Percentiles rank a stretch among this genome's conserved stretches.
Evolutionary conservation across 1,140 invertebrate species (phyloP).

Genomic region (Pantala flavescens): DNA sequence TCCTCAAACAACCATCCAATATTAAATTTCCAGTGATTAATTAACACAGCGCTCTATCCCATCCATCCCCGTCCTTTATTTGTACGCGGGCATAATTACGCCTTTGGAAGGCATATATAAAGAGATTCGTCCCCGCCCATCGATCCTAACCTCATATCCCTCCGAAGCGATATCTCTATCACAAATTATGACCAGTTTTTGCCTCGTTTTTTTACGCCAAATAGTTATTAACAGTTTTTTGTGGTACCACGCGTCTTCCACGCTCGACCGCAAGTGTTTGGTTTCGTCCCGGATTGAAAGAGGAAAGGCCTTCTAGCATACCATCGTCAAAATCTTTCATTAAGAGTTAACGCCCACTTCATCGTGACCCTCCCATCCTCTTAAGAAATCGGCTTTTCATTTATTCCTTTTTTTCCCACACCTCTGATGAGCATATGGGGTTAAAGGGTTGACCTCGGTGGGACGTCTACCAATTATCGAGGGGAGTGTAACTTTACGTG

Average conservation of each 20-base stretch:
- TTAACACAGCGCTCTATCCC: too few species aligned
- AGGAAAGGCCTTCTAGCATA: neutral
- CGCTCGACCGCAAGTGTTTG: neutral
- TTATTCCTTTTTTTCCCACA: neutral
- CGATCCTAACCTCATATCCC: too few species aligned
- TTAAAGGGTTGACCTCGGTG: neutral
- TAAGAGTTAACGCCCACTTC: neutral
- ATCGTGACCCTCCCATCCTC: neutral
- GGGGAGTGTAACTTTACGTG: neutral
- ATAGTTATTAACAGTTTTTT: neutral
- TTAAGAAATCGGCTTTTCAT: neutral
- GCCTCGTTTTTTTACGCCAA: neutral
- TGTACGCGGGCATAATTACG: too few species aligned
- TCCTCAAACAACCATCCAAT: too few species aligned
- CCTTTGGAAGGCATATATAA: too few species aligned
- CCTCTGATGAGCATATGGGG: neutral
- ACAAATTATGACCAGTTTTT: neutral
- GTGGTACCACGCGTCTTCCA: neutral
- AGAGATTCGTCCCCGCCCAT: too few species aligned
- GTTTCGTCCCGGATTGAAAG: neutral
- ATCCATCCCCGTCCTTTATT: too few species aligned
- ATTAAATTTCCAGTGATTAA: too few species aligned
- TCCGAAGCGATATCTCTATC: neutral
- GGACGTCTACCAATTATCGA: neutral
- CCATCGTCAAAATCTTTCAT: slow-evolving; percentile 1